Evolutionary conservation across 2,888 invertebrate species (phyloP).

Genomic region (Octonoba sinensis): DNA sequence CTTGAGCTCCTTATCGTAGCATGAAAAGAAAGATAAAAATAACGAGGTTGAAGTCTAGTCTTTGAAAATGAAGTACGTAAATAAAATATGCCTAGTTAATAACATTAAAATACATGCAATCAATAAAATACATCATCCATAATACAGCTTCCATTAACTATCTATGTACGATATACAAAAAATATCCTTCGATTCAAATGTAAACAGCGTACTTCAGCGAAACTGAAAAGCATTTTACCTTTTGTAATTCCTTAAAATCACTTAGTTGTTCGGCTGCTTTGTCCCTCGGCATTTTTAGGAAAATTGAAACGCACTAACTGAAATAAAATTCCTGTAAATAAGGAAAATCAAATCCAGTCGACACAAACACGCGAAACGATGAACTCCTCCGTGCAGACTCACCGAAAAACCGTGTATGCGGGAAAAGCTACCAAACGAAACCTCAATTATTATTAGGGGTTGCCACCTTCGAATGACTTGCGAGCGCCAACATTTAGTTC

Average conservation of each 20-base stretch:
- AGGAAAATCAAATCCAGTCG: not conserved
- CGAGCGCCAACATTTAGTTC: no score
- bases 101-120: no score
- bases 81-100: no score
- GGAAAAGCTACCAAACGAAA: no score
- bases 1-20: constrained; percentile 35
- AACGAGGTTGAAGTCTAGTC: no score
- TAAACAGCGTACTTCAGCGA: not conserved
- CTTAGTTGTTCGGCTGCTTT: constrained; percentile 59
- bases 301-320: not conserved
- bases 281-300: constrained; percentile 53
- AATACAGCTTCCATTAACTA: no score
- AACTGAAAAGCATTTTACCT: constrained; percentile 1
- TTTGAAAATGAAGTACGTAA: no score
- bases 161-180: not conserved
- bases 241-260: constrained; percentile 44
- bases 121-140: no score
- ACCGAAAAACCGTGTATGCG: not conserved
- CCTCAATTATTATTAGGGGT: no score
- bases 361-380: not conserved
- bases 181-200: not conserved
- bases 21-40: constrained; percentile 6
- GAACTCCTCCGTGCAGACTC: not conserved
- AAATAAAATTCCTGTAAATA: not conserved
- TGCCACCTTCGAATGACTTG: no score